Conservation (phyloP, 1,140 invertebrate species). For the Melipona quadrifasciata region DNA sequence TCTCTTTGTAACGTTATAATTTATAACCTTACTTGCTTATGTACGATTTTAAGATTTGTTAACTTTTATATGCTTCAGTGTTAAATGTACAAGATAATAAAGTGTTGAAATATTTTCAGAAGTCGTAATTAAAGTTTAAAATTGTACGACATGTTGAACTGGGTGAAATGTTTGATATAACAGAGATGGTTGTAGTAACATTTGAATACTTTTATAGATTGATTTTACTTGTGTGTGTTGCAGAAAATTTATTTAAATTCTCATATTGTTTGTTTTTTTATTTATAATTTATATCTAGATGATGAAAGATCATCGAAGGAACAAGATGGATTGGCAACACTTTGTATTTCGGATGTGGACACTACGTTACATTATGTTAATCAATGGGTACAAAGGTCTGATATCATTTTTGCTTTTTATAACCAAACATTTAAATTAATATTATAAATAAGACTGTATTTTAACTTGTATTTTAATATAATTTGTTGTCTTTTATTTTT, state of each 20-base stretch:
- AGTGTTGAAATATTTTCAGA: background rate
- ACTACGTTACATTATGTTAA: conserved; percentile 79
- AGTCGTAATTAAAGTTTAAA: conserved; percentile 37
- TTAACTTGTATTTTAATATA: background rate
- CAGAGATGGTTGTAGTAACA: background rate
- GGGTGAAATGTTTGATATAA: background rate
- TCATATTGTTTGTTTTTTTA: background rate
- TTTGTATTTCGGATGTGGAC: conserved; percentile 77
- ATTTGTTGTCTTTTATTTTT: conserved; percentile 61
- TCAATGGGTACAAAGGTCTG: conserved; percentile 80
- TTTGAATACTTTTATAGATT: background rate
- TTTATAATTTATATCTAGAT: conserved; percentile 67
- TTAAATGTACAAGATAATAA: background rate
- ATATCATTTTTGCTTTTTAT: conserved; percentile 6
- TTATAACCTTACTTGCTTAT: conserved; percentile 34
- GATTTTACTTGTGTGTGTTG: background rate
- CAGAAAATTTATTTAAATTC: background rate
- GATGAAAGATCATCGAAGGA: conserved; percentile 78
- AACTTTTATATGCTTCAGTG: background rate
- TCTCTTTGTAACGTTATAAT: background rate
- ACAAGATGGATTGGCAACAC: conserved; percentile 74
- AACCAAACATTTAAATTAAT: background rate
- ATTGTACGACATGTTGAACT: conserved; percentile 33
- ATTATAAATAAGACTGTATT: background rate
- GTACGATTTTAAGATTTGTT: conserved; percentile 3